Base-by-base conservation (phyloP, 2,888 invertebrate genomes). In the Copidosoma aretas region DNA sequence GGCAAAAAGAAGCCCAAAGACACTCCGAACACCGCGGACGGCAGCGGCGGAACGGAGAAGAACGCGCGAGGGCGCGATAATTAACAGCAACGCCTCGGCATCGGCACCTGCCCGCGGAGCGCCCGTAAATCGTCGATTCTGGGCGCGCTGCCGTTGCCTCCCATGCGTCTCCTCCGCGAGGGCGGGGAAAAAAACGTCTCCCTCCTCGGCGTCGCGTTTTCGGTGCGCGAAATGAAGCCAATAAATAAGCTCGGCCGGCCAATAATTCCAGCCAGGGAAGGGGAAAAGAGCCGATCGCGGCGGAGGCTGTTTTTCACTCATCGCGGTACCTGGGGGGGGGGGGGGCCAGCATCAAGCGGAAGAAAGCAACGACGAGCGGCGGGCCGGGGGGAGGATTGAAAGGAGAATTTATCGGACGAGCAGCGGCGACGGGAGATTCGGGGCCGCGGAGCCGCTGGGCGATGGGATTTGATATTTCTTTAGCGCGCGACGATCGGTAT, bases 211-310 rank as follows among this genome's bases (percentile, higher is more conserved):
- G 56, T 57, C 60, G 60, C 63, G 21, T 32, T 32, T 32, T 32
- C 32, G 32, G n/a, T 1, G 15, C 17, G 10, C 41, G 54, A 77
- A 79, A 80, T 80, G 78, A 80, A 80, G 74, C 75, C 80, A 76
- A 80, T 80, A 80, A 80, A 80, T 80, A 80, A 80, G 76, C 76
- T 72, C 76, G 76, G 75, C 73, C 76, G 77, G 74, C 76, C 80
- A 80, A 80, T 79, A 79, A 77, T 74, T 73, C 74, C 67, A 39
- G 67, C 70, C 64, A 64, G 25, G 56, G n/a, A n/a, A 61, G 63
- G 12, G 52, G 32, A 32, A n/a, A n/a, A n/a, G n/a, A 53, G 10
- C n/a, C 21, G 57, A 57, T 19, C 21, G 60, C 32, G 25, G 25
- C 46, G 32, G 32, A 32, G 32, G 8, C 8, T 32, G 32, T 63